Percentiles rank a stretch among this genome's conserved stretches.
phyloP scores from a whole-genome alignment of 2,113 vertebrate genomes.

The Falcunculus frontatus region DNA sequence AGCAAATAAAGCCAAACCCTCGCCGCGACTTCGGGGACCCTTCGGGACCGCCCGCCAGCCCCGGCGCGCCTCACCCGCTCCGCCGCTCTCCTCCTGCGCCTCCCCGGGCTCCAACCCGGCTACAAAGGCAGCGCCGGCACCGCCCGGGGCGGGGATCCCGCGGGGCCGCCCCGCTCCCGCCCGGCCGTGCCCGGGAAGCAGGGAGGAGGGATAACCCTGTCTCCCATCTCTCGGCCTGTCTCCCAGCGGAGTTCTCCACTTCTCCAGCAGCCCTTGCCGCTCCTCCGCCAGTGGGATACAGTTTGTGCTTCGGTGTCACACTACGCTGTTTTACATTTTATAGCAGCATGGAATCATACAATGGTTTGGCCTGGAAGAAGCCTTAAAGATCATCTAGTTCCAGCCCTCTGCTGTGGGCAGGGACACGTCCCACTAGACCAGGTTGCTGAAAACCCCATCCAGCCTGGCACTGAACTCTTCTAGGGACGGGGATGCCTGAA shows the following conservation, averaged over 20 bases:
- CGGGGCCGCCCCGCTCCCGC: not conserved
- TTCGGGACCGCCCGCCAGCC: too few relatives aligned
- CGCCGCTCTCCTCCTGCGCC: not conserved
- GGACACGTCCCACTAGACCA: not conserved
- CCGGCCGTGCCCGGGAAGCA: not conserved
- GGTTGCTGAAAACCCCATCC: not conserved
- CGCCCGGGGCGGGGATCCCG: conserved; percentile 7
- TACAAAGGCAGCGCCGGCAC: not conserved
- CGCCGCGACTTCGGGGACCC: not conserved
- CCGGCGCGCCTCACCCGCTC: not conserved
- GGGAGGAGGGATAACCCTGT: rapidly evolving
- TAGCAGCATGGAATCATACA: not conserved
- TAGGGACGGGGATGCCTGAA: not conserved
- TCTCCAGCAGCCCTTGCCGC: not conserved
- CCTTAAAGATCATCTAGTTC: not conserved
- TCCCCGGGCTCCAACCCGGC: not conserved
- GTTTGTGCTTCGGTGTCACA: not conserved
- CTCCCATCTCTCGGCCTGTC: rapidly evolving
- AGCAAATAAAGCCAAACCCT: not conserved
- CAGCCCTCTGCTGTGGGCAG: not conserved
- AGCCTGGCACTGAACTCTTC: not conserved
- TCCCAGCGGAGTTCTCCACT: rapidly evolving
- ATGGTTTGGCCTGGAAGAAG: not conserved
- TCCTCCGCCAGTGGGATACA: rapidly evolving
- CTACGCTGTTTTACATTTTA: rapidly evolving